Evolutionary conservation across 2,797 vertebrate species (phyloP).

Genomic region (Huso huso): DNA sequence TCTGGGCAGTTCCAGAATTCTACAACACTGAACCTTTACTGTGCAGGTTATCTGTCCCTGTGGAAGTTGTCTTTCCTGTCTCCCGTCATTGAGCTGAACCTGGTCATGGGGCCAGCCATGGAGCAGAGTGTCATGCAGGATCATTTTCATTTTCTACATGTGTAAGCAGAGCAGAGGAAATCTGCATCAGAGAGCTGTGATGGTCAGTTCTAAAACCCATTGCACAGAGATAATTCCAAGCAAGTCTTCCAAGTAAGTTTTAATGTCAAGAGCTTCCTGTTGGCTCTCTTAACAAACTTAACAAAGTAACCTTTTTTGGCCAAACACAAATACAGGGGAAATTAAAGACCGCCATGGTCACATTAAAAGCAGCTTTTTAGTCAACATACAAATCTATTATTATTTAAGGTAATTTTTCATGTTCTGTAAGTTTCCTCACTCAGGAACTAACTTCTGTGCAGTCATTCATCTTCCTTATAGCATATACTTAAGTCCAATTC

Average conservation of each 20-base stretch:
- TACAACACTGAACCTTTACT: no score
- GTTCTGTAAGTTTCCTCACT: no score
- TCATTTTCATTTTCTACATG: neutral
- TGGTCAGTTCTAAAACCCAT: neutral
- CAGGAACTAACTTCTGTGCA: no score
- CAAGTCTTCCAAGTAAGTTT: neutral
- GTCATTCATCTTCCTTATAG: no score
- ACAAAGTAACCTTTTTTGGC: neutral
- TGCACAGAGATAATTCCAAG: neutral
- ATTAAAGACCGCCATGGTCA: no score
- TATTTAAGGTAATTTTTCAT: no score
- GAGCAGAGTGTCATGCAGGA: constrained; percentile 3
- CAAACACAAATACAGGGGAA: no score
- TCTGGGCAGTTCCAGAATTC: no score
- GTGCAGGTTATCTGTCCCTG: constrained; percentile 4
- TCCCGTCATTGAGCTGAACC: neutral
- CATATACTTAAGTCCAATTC: no score
- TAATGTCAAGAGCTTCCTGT: constrained; percentile 7
- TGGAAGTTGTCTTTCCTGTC: constrained; percentile 17
- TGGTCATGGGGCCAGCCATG: neutral
- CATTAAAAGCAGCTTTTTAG: no score
- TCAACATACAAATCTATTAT: no score
- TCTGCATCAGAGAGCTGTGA: constrained; percentile 6
- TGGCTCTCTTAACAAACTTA: neutral
- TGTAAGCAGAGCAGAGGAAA: neutral